Conservation (phyloP, 2,888 invertebrate species). For the Cetonia aurata region DNA sequence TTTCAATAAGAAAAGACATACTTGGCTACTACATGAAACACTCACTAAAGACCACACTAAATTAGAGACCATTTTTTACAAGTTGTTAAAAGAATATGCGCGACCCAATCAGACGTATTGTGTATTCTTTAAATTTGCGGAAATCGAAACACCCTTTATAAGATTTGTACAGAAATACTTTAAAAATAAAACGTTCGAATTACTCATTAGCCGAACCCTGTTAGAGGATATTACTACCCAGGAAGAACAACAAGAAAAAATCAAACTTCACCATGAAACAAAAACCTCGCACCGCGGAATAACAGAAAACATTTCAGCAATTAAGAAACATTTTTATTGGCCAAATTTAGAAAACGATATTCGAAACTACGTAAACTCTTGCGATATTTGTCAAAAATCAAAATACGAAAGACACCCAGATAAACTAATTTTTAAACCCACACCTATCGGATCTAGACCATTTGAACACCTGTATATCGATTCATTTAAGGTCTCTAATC, state of each 20-base stretch:
- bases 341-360: slow-evolving; percentile 33
- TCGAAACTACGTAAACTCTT: slow-evolving; percentile 33
- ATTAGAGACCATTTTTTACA: neutral
- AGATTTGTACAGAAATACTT: slow-evolving; percentile 34
- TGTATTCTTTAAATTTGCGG: slow-evolving; percentile 15
- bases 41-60: neutral
- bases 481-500: slow-evolving; percentile 36
- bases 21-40: slow-evolving; percentile 7
- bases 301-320: slow-evolving; percentile 19
- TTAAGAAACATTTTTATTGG: slow-evolving; percentile 43
- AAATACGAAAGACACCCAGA: slow-evolving; percentile 44
- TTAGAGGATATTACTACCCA: slow-evolving; percentile 16
- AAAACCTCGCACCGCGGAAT: slow-evolving; percentile 40
- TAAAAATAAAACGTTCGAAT: slow-evolving; percentile 6
- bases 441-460: slow-evolving; percentile 34
- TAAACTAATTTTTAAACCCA: slow-evolving; percentile 40
- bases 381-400: slow-evolving; percentile 43
- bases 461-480: slow-evolving; percentile 42
- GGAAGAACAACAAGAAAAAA: slow-evolving; percentile 37
- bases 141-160: slow-evolving; percentile 7
- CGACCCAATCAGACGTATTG: slow-evolving; percentile 12
- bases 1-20: slow-evolving; percentile 1
- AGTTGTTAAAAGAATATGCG: neutral
- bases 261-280: slow-evolving; percentile 35
- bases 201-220: slow-evolving; percentile 10